phyloP scores from a whole-genome alignment of 2,113 vertebrate species.

The Camarhynchus parvulus region DNA sequence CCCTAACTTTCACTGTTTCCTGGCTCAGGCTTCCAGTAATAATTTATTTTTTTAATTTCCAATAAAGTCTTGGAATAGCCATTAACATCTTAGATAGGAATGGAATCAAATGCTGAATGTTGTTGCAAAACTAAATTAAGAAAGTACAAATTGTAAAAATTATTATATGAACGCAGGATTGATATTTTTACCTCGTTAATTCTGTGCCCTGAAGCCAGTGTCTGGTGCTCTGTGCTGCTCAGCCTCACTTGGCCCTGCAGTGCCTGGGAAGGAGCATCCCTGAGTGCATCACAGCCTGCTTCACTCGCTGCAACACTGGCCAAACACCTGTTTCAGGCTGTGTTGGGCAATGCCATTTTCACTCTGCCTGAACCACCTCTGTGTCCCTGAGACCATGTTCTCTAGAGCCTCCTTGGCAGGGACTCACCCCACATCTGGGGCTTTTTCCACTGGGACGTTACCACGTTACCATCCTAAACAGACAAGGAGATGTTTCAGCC shows the following conservation, averaged over 20 bases:
- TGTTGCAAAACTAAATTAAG: background rate
- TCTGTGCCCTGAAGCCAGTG: background rate
- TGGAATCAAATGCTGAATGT: background rate
- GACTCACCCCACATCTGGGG: background rate
- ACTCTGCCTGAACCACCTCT: background rate
- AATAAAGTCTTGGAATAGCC: background rate
- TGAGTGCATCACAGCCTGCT: background rate
- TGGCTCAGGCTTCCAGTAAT: background rate
- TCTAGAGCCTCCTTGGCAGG: background rate
- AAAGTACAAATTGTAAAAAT: background rate
- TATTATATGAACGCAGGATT: background rate
- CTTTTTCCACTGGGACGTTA: background rate
- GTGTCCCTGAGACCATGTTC: background rate
- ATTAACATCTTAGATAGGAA: background rate
- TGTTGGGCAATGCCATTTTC: background rate
- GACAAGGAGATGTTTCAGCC: background rate
- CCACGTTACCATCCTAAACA: background rate
- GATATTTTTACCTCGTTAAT: background rate
- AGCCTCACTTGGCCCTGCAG: rapidly evolving
- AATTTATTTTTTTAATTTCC: background rate
- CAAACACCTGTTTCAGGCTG: background rate
- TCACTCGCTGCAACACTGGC: background rate
- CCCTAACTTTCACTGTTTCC: background rate
- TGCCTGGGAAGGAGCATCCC: background rate
- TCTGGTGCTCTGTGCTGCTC: background rate